These are phyloP conservation scores for Frieseomelitta varia DNA, from an alignment of 1,140 invertebrate genomes.

Conservation along the genomic window DNA sequence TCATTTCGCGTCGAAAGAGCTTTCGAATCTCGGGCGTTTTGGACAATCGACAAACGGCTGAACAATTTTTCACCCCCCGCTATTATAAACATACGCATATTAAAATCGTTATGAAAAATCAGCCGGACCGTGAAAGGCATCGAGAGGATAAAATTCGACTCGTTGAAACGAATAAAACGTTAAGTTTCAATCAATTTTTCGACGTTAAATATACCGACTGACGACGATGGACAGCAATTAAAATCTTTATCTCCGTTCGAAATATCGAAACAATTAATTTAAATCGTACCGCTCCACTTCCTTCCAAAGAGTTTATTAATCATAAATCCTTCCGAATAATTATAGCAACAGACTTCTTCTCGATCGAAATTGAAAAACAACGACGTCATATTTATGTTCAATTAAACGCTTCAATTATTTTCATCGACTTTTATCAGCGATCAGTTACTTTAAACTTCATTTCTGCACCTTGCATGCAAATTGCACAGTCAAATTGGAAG, in stretches of 20 bases:
- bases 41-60: background rate
- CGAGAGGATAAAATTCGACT: background rate
- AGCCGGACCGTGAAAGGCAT: too few species aligned
- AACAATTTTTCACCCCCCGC: background rate
- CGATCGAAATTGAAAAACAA: background rate
- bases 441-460: background rate
- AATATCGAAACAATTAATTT: constrained; percentile 9
- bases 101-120: constrained; percentile 3
- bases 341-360: too few species aligned
- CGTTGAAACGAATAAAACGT: background rate
- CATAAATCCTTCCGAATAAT: background rate
- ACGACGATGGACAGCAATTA: background rate
- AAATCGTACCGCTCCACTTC: background rate
- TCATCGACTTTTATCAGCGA: background rate
- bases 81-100: background rate
- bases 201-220: background rate
- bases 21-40: background rate
- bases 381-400: background rate
- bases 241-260: background rate
- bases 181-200: background rate
- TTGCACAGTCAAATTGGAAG: too few species aligned
- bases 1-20: background rate
- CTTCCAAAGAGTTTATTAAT: background rate
- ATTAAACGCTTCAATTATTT: background rate
- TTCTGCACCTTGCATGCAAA: background rate